A percentile compares a stretch with the other conserved stretches of the same genome.
phyloP scores from a whole-genome alignment of 2,113 vertebrate species.

The Cyprinodon tularosa region DNA sequence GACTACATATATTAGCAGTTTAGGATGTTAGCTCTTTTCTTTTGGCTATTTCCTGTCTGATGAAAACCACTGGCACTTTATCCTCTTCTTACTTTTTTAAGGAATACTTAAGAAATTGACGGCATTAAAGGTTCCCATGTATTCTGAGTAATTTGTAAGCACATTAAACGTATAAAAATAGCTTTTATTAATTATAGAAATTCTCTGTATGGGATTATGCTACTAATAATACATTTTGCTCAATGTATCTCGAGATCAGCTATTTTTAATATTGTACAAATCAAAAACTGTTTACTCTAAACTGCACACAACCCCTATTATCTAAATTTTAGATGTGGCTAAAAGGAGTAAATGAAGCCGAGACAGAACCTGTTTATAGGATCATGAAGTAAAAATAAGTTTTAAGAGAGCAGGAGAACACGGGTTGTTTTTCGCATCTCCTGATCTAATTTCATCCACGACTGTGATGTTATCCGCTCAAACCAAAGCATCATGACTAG shows the following conservation, averaged over 20 bases:
- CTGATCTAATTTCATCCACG: constrained; percentile 17
- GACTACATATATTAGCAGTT: too few species aligned
- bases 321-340: constrained; percentile 15
- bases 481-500: constrained; percentile 9
- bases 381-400: constrained; percentile 34
- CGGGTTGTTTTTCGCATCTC: not conserved
- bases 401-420: constrained; percentile 37
- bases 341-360: constrained; percentile 65
- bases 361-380: constrained; percentile 28
- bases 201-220: too few species aligned
- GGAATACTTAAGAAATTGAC: too few species aligned
- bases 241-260: not conserved
- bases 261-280: not conserved
- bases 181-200: too few species aligned
- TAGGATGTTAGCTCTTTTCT: too few species aligned
- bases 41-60: too few species aligned
- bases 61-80: too few species aligned
- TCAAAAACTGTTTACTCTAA: constrained; percentile 1
- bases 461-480: constrained; percentile 8
- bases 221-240: not conserved
- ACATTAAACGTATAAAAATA: too few species aligned
- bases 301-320: not conserved
- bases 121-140: too few species aligned
- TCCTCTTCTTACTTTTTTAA: too few species aligned
- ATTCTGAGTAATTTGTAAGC: too few species aligned